These are phyloP conservation scores for Papilio dardanus DNA, from an alignment of 1,140 invertebrate genomes.

Conservation along the genomic window DNA sequence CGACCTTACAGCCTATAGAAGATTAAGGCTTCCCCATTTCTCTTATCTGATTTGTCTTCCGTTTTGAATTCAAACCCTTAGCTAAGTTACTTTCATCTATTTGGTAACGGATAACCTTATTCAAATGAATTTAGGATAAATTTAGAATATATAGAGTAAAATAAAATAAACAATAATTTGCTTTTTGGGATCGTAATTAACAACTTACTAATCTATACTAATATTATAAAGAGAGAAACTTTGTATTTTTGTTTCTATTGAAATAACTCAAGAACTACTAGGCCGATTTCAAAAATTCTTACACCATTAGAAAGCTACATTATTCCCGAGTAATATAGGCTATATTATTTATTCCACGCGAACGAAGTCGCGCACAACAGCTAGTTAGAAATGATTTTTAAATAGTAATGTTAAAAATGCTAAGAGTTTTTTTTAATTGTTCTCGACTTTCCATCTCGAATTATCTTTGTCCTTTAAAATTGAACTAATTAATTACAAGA, in stretches of 20 bases:
- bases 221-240: no score
- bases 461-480: conserved; percentile 4
- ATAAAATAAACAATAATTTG: not conserved
- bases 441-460: not conserved
- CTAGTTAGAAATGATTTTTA: no score
- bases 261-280: no score
- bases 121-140: not conserved
- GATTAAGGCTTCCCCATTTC: conserved; percentile 40
- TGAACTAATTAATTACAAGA: not conserved
- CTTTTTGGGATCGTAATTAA: not conserved
- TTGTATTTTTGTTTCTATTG: no score
- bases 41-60: conserved; percentile 29
- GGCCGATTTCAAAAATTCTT: no score
- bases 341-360: no score
- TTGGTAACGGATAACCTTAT: conserved; percentile 2
- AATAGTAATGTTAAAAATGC: not conserved
- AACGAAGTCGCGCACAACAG: no score
- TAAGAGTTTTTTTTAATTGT: not conserved
- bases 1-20: conserved; percentile 53
- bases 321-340: no score
- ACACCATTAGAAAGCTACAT: no score
- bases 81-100: not conserved
- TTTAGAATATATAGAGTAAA: not conserved
- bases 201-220: not conserved
- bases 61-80: not conserved